phyloP scores from a whole-genome alignment of 2,113 vertebrate species.

The Triplophysa dalaica region DNA sequence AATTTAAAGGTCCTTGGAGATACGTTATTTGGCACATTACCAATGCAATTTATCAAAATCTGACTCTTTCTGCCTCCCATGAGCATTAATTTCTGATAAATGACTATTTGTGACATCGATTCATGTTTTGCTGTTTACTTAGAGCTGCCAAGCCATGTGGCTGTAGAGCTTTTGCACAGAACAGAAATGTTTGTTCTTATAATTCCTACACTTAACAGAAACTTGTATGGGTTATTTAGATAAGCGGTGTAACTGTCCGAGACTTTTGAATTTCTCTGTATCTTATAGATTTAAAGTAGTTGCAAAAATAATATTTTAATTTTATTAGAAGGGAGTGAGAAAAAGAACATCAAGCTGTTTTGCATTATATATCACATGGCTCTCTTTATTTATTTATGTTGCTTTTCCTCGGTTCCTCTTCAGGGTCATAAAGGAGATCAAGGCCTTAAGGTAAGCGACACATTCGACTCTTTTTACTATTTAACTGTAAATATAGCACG shows the following conservation, averaged over 20 bases:
- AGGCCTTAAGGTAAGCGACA: constrained; percentile 67
- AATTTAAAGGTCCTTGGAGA: constrained; percentile 10
- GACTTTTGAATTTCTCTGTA: no score
- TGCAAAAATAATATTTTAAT: neutral
- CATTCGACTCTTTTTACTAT: constrained; percentile 6
- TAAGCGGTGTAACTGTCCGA: neutral
- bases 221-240: neutral
- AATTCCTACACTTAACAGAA: constrained; percentile 7
- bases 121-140: constrained; percentile 7
- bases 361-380: neutral
- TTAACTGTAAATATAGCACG: no score
- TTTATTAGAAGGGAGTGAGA: neutral
- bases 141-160: constrained; percentile 1
- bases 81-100: constrained; percentile 9
- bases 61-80: neutral
- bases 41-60: constrained; percentile 2
- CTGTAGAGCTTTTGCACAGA: neutral
- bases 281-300: neutral
- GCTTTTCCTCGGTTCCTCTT: constrained; percentile 22
- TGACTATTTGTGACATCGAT: constrained; percentile 12
- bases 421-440: constrained; percentile 65
- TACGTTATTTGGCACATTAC: constrained; percentile 30
- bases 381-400: constrained; percentile 27
- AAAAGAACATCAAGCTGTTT: neutral
- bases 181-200: neutral